Evolutionary conservation across 1,140 invertebrate species (phyloP).

Genomic region (Popillia japonica): DNA sequence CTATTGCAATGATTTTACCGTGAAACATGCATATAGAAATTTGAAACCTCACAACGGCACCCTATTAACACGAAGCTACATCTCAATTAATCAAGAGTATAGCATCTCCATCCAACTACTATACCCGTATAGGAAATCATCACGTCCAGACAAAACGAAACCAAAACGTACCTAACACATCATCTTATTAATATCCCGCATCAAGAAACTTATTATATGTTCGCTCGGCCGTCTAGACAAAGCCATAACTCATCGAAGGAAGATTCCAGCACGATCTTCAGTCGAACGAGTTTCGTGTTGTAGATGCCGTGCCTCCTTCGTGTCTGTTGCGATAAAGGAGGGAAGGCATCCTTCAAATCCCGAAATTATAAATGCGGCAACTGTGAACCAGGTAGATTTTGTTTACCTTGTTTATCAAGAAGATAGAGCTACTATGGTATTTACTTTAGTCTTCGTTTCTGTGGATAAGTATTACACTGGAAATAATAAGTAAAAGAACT

Average conservation of each 20-base stretch:
- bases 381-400: conserved; percentile 13
- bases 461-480: background rate
- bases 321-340: background rate
- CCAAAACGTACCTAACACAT: background rate
- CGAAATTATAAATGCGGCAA: conserved; percentile 11
- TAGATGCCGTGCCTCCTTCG: background rate
- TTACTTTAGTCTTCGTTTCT: background rate
- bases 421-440: conserved; percentile 1
- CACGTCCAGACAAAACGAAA: conserved; percentile 9
- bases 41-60: background rate
- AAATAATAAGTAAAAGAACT: too few species aligned
- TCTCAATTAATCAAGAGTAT: background rate
- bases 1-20: too few species aligned
- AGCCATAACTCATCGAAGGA: conserved; percentile 4
- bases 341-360: background rate
- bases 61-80: background rate
- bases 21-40: too few species aligned
- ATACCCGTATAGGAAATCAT: background rate
- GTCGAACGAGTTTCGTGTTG: background rate
- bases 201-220: background rate
- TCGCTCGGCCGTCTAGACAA: conserved; percentile 7
- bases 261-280: background rate
- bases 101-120: background rate
- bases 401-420: background rate
- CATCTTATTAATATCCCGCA: conserved; percentile 17